Base-by-base conservation (phyloP, 2,888 invertebrate species). In the Perizoma flavofasciatum region DNA sequence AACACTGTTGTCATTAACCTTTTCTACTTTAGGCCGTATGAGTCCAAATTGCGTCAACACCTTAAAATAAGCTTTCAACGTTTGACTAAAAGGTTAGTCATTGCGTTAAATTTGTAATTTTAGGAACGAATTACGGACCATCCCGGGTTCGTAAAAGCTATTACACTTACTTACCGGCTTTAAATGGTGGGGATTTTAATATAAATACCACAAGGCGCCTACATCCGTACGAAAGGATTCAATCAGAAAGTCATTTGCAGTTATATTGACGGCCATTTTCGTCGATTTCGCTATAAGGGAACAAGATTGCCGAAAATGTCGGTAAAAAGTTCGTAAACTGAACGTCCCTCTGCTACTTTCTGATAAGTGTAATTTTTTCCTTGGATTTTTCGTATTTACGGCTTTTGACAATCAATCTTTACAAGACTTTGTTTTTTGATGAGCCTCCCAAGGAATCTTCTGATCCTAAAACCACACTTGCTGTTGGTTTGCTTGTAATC, bases 221-320 rank as follows among this genome's bases (percentile, higher is more conserved):
- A 61, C 61, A 65, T 55, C 59, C 22, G 59, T 60, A 61, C 61
- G 61, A 68, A 71, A 68, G 69, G 72, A 74, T 71, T 71, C 71
- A 80, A 79, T 79, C 79, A 79, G 74, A 79, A 79, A 74, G 68
- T 73, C 78, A 75, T 79, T 80, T 77, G 66, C 66, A 65, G 70
- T 59, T 49, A 60, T 57, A 64, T 62, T 63, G 66, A 59, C 47
- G 60, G 60, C 60, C 63, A 59, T 65, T 65, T 66, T 58, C 58
- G 60, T 54, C 63, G 63, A 65, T 65, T 66, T 59, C 59, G 63
- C 59, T 58, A 55, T 61, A 59, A 62, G 62, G 57, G 61, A 45
- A 56, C 59, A 63, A 71, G 70, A 70, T 67, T 72, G 72, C 67
- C 68, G 59, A 68, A 54, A 65, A 65, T 61, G 63, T 37, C 55